A percentile compares a stretch with the other conserved stretches of the same genome.
Evolutionary conservation across 2,797 vertebrate species (phyloP).

Genomic region (Petrocephalus sullivani): DNA sequence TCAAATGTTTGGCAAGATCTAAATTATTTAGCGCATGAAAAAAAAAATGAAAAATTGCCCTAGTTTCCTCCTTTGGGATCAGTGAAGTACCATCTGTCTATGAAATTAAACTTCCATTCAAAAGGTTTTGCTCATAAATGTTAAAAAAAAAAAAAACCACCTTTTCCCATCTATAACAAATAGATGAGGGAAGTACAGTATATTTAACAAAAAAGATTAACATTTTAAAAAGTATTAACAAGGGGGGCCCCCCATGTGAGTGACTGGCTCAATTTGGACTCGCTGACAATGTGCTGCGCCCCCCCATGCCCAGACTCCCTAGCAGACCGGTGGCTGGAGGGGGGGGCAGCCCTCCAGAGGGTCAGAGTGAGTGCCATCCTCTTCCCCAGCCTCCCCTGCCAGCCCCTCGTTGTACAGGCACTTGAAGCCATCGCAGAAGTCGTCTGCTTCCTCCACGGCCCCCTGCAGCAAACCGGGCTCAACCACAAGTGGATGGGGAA

Average conservation of each 20-base stretch:
- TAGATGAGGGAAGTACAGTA: neutral
- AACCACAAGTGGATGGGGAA: neutral
- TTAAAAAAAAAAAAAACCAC: neutral
- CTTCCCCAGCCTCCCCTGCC: constrained; percentile 11
- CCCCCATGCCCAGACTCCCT: constrained; percentile 12
- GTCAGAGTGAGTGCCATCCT: neutral
- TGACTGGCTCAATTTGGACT: neutral
- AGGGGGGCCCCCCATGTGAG: neutral
- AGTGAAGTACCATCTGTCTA: neutral
- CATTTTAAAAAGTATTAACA: neutral
- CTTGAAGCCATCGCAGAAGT: constrained; percentile 61
- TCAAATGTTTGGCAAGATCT: neutral
- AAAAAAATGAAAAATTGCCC: neutral
- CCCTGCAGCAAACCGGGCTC: neutral
- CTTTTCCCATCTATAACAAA: neutral
- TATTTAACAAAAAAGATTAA: neutral
- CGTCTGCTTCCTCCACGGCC: constrained; percentile 45
- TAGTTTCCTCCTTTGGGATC: neutral
- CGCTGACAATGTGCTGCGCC: neutral
- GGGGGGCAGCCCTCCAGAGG: constrained; percentile 51
- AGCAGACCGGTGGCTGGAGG: constrained; percentile 51
- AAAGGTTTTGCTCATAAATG: neutral
- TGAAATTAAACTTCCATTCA: neutral
- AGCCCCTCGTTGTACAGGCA: constrained; percentile 53
- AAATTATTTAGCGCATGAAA: neutral